Percentiles rank a stretch among this genome's conserved stretches.
Conservation (phyloP, 2,888 invertebrate genomes). For the Caenorhabditis auriculariae region DNA sequence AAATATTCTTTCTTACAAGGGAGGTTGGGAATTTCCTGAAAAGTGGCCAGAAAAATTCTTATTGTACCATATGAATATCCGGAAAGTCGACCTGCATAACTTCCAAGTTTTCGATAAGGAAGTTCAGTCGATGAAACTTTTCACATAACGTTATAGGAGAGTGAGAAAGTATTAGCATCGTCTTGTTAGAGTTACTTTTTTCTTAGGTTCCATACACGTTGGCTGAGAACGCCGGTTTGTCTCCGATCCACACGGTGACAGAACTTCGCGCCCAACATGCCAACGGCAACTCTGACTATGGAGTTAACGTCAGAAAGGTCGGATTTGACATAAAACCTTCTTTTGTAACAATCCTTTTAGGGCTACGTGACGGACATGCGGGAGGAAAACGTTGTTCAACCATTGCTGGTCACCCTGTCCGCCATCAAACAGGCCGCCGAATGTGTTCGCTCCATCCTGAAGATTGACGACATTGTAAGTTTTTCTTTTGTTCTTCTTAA, state of each 20-base stretch:
- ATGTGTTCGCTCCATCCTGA: slow-evolving; percentile 93
- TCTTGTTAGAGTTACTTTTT: slow-evolving; percentile 3
- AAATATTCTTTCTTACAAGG: no score
- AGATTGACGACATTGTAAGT: slow-evolving; percentile 94
- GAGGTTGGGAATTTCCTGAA: no score
- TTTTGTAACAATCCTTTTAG: slow-evolving; percentile 64
- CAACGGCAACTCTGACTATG: slow-evolving; percentile 80
- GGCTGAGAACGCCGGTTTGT: slow-evolving; percentile 88
- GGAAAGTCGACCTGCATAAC: no score
- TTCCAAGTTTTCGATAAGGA: no score
- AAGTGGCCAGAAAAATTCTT: no score
- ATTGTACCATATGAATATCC: no score
- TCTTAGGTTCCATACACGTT: slow-evolving; percentile 82
- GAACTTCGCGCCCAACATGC: slow-evolving; percentile 92
- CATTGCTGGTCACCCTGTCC: slow-evolving; percentile 88
- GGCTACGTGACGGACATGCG: slow-evolving; percentile 94
- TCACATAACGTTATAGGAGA: no score
- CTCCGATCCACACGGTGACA: slow-evolving; percentile 91
- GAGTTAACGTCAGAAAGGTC: slow-evolving; percentile 86
- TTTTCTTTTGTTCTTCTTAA: background rate
- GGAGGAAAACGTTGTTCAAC: slow-evolving; percentile 95
- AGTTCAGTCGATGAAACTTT: background rate
- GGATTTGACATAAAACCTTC: slow-evolving; percentile 7
- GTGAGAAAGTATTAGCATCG: background rate
- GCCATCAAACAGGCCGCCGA: slow-evolving; percentile 92